phyloP scores from a whole-genome alignment of 2,888 invertebrate genomes.

The Calliopum simillimum region DNA sequence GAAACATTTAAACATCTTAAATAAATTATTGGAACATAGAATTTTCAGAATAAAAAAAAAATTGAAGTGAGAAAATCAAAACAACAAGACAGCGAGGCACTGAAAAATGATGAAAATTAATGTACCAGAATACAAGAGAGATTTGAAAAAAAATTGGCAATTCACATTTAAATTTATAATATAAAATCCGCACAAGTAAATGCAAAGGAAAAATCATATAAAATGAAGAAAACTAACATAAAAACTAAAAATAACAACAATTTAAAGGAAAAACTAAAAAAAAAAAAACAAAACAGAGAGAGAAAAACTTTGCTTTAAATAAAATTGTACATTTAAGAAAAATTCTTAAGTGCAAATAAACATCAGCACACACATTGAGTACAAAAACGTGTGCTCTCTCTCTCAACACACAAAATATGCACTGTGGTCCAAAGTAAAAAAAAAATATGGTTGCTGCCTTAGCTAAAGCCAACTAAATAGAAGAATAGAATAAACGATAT shows the following conservation, averaged over 20 bases:
- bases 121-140: neutral
- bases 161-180: constrained; percentile 16
- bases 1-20: constrained; percentile 36
- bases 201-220: neutral
- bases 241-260: constrained; percentile 36
- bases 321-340: neutral
- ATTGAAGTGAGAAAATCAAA: constrained; percentile 32
- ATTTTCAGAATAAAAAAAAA: constrained; percentile 31
- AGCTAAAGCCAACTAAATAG: neutral
- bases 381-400: no score
- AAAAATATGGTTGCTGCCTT: no score
- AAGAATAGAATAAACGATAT: neutral
- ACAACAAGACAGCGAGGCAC: neutral
- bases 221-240: neutral
- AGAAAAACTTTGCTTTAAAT: constrained; percentile 7
- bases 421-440: no score
- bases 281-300: constrained; percentile 26
- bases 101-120: neutral
- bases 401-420: no score
- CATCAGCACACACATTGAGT: no score
- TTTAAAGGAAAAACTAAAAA: constrained; percentile 35
- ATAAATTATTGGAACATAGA: constrained; percentile 34
- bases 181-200: neutral
- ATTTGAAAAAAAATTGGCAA: constrained; percentile 17
- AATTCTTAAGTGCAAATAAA: no score